A percentile compares a stretch with the other conserved stretches of the same genome.
Evolutionary conservation across 1,140 invertebrate species (phyloP).

Genomic region (Rhopalosiphum padi): DNA sequence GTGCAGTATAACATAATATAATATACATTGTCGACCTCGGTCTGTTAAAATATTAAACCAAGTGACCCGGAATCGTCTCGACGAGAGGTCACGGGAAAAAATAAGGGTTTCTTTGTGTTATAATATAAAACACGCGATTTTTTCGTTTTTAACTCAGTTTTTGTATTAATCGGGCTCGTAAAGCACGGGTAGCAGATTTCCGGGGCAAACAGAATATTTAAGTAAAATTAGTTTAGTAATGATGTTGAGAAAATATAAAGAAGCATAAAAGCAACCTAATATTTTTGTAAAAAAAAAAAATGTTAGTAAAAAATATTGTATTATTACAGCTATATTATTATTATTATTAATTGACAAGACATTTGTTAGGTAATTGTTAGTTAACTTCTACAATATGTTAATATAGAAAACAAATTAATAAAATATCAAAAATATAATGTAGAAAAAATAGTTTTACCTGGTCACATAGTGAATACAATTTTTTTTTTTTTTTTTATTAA

Average conservation of each 20-base stretch:
- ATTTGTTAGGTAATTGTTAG: too few species aligned
- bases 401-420: not conserved
- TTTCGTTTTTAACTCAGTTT: not conserved
- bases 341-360: too few species aligned
- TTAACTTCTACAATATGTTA: too few species aligned
- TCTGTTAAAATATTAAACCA: constrained; percentile 12
- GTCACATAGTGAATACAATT: too few species aligned
- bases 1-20: constrained; percentile 1
- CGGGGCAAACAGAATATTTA: not conserved
- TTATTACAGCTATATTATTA: not conserved
- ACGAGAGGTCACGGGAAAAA: not conserved
- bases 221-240: not conserved
- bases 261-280: too few species aligned
- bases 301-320: not conserved
- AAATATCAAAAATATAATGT: not conserved
- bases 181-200: not conserved
- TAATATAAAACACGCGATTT: not conserved
- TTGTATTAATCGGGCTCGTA: not conserved
- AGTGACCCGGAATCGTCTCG: not conserved
- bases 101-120: not conserved
- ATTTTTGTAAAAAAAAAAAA: not conserved
- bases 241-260: not conserved
- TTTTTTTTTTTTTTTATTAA: too few species aligned
- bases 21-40: not conserved
- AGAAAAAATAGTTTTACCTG: not conserved